Base-by-base conservation (phyloP, 2,888 invertebrate genomes). In the Melipona beecheii region DNA sequence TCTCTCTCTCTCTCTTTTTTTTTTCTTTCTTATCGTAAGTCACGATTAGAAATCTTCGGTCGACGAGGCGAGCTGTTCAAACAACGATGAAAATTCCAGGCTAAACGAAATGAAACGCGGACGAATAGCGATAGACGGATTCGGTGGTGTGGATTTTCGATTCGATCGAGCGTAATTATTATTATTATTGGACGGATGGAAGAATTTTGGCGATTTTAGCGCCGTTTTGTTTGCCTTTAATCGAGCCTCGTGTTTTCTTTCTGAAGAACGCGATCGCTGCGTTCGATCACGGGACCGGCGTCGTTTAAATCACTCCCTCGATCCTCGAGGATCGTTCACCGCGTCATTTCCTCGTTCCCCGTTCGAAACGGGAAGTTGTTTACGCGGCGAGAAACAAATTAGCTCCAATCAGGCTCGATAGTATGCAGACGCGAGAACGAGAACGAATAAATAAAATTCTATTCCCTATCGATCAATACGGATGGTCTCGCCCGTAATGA, bases 141-240 rank as follows among this genome's bases (percentile, higher is more conserved):
- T 43, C 43, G 43, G 43, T 43, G 43, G 11, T 78, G 76, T 73
- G 76, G 76, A 50, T 78, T 78, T 78, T 78, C 72, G 83, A 83
- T 75, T 83, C 43, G 43, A 75, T 56, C 81, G n/a, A 36, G 27
- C 65, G 31, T 73, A 83, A 83, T 80, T 72, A 83, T 78, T 31
- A 58, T 17, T 15, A 52, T 52, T 17, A 52, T 19, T 52, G 21
- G 31, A 43, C 49, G 6, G 36, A 56, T 24, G 50, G 19, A 5
- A n/a, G 50, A 56, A 58, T 60, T 43, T 75, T 31, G 49, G 13
- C 17, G 17, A 43, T 15, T 2, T 13, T 5, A 49, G 27, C 49
- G 19, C 31, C 27, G 11, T 50, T 64, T 69, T 75, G 50, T 75
- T 80, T 65, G 64, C 50, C 62, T 70, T 64, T 36, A 43, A 70